Base-by-base conservation (phyloP, 2,888 invertebrate genomes). In the Eupithecia exiguata region DNA sequence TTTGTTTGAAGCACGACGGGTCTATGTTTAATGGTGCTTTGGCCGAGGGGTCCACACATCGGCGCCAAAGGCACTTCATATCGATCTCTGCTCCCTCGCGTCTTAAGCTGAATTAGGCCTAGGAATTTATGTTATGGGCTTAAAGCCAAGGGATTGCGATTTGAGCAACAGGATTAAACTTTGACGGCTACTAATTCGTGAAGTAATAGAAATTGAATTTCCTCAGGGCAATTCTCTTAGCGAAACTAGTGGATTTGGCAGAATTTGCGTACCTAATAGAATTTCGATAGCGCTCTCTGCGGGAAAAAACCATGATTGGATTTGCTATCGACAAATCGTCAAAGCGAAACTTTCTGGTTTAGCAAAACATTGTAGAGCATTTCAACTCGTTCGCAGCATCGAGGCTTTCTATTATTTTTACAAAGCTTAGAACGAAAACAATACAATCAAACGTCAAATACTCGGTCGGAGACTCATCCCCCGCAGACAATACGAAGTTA, bases 21-120 rank as follows among this genome's bases (percentile, higher is more conserved):
- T 88, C 93, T 83, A 71, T 72, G 72, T 84, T 82, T 77, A 86
- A 85, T 89, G 92, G 91, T 78, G 78, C 81, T 82, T 74, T 82
- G 85, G 82, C 84, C 82, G 86, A 87, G 91, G 90, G 90, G 89
- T 85, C 85, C 88, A 89, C 88, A 90, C 90, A 91, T 89, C 87
- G 89, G 89, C 90, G 91, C 90, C 89, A 89, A 87, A 85, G 88
- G 88, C 90, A 89, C 88, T 90, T 89, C 91, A 92, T 93, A 93
- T 93, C 92, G 93, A 94, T 94, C 93, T 94, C 89, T 89, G 90
- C 89, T 92, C 93, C 92, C 93, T 89, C 87, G 91, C 89, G 91
- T 89, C 90, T 91, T 88, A 87, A 90, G 89, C 90, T 84, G 90
- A 91, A 91, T 92, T 92, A 91, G 90, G 88, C 88, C 88, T 88